Base-by-base conservation (phyloP, 2,797 vertebrate genomes). In the Malurus leucopterus region DNA sequence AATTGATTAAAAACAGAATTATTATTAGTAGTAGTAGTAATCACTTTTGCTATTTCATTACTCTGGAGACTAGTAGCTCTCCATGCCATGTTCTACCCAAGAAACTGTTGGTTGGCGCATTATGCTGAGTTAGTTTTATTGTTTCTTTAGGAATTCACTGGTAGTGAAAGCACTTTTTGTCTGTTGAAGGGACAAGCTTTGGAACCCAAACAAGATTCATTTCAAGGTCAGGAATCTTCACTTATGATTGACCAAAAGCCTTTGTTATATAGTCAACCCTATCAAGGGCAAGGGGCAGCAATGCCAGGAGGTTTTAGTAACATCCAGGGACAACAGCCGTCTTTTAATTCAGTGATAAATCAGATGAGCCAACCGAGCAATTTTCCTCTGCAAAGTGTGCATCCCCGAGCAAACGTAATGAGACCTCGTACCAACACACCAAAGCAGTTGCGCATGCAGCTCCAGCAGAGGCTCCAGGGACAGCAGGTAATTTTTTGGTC, bases 401-500 rank as follows among this genome's bases (percentile, higher is more conserved):
- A 99, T 93, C 98, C 98, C 1, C 98, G 99, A 5, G 97, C 98
- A 58, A 98, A 81, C 54, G 93, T 98, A 91, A 97, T 98, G 96
- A 98, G 98, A 49, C 98, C 99, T 55, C 98, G 98, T 59, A 98
- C 98, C 75, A 98, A 90, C 23, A 97, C 98, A 65, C 98, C 98
- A 55, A 99, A 99, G 94, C 99, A 99, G 30, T 98, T 99, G n/a
- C 95, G 99, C 77, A 97, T 99, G 96, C 99, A 99, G 94, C 98
- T 99, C 46, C 99, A 99, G 96, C 99, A 99, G 96, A 98, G 99
- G 92, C 97, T 99, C 27, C 99, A 99, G 93, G 98, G 99, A 77
- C 99, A 99, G 86, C 99, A 99, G 99, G 99, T 99, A 96, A 83
- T n/a, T 47, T 23, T 57, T 68, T 63, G 21, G 58, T 82, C 47